A percentile compares a stretch with the other conserved stretches of the same genome.
These are phyloP conservation scores for Melipona beecheii DNA, from an alignment of 2,888 invertebrate species.

Conservation along the genomic window DNA sequence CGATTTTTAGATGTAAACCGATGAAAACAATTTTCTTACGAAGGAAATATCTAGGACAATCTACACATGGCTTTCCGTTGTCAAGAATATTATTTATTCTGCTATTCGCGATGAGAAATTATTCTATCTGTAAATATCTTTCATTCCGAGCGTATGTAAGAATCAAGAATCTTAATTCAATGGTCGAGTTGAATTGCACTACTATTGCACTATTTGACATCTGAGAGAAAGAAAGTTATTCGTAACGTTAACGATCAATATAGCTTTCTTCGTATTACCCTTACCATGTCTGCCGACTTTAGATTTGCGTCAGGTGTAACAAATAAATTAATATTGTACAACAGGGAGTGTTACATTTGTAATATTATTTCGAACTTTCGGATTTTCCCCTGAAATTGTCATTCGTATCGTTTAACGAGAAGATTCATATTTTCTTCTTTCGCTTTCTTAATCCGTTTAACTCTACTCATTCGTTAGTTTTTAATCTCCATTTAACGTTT, in stretches of 20 bases:
- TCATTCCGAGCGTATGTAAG: background rate
- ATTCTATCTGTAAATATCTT: background rate
- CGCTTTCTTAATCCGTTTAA: background rate
- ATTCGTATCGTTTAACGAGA: background rate
- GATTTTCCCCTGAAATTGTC: no score
- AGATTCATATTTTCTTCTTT: background rate
- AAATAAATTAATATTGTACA: background rate
- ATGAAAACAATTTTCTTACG: conserved; percentile 25
- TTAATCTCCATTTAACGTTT: background rate
- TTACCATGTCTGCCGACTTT: background rate
- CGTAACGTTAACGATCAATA: background rate
- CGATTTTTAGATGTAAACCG: conserved; percentile 22
- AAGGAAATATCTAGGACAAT: background rate
- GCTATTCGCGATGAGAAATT: background rate
- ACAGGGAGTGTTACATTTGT: background rate
- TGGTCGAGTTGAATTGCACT: background rate
- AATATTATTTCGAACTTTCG: background rate
- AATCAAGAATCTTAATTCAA: background rate
- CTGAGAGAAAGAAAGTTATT: background rate
- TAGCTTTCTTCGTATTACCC: background rate
- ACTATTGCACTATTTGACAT: background rate
- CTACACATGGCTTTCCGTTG: conserved; percentile 6
- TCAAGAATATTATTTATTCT: conserved; percentile 29
- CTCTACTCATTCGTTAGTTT: background rate
- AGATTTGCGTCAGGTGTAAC: background rate